Conservation (phyloP, 2,113 vertebrate genomes). For the Perognathus longimembris region DNA sequence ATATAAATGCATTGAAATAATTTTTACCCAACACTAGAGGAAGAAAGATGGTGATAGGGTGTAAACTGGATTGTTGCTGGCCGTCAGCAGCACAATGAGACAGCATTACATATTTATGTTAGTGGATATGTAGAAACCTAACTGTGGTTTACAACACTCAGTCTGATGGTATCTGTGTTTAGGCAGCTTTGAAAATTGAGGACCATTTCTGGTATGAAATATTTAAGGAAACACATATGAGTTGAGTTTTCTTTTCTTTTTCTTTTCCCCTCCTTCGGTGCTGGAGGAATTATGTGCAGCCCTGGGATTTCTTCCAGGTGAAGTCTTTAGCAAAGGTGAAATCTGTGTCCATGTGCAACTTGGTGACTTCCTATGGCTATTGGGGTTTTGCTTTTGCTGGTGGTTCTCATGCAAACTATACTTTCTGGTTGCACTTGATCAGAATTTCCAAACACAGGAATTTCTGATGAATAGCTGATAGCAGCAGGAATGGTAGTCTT, state of each 20-base stretch:
- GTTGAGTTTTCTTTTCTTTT: background rate
- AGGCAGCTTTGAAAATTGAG: background rate
- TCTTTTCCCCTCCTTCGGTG: background rate
- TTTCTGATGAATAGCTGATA: constrained; percentile 31
- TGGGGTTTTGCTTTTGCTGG: background rate
- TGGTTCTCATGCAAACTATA: constrained; percentile 12
- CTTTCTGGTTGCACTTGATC: constrained; percentile 4
- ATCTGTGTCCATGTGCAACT: background rate
- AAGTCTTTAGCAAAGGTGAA: background rate
- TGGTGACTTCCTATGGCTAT: background rate
- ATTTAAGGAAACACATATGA: background rate
- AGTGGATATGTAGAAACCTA: background rate
- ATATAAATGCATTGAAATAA: background rate
- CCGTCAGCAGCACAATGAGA: background rate
- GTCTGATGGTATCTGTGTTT: background rate
- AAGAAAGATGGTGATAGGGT: background rate
- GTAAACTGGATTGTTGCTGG: background rate
- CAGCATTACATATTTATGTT: constrained; percentile 38
- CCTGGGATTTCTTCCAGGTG: background rate
- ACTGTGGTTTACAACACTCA: background rate
- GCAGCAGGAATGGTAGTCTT: background rate
- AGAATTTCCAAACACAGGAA: constrained; percentile 12
- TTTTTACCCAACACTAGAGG: background rate
- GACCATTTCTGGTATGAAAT: background rate
- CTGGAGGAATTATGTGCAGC: background rate